phyloP scores from a whole-genome alignment of 2,113 vertebrate species.

The Pongo pygmaeus region DNA sequence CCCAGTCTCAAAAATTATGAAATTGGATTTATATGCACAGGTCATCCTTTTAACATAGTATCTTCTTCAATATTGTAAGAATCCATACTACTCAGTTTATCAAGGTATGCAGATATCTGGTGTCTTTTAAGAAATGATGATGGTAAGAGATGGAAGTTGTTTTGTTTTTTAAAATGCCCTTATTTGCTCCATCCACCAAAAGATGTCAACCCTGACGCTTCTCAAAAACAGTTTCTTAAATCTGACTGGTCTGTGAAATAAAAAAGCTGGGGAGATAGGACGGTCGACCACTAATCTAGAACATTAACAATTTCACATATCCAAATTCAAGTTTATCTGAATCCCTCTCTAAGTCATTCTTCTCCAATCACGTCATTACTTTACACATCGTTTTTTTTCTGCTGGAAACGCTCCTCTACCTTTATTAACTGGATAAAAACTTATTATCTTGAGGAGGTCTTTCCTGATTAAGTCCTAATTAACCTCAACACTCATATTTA shows the following conservation, averaged over 20 bases:
- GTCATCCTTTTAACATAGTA: background rate
- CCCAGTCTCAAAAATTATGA: background rate
- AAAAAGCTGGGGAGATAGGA: background rate
- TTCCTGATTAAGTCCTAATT: background rate
- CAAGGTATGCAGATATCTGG: background rate
- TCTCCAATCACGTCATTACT: background rate
- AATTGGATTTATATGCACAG: background rate
- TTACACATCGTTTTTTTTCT: background rate
- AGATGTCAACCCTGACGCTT: background rate
- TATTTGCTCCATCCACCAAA: background rate
- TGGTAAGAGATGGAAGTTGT: background rate
- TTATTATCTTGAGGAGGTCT: background rate
- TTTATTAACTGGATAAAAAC: background rate
- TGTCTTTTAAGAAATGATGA: background rate
- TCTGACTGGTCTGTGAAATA: background rate
- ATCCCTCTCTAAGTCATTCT: background rate
- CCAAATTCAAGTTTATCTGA: background rate
- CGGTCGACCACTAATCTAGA: background rate
- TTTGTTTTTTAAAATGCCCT: background rate
- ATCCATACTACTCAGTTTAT: background rate
- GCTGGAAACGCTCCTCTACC: background rate
- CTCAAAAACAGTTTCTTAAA: constrained; percentile 9
- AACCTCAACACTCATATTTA: background rate
- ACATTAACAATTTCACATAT: background rate
- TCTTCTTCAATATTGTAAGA: background rate